A percentile compares a stretch with the other conserved stretches of the same genome.
These are phyloP conservation scores for Pollenia labialis DNA, from an alignment of 2,888 invertebrate species.

Conservation along the genomic window DNA sequence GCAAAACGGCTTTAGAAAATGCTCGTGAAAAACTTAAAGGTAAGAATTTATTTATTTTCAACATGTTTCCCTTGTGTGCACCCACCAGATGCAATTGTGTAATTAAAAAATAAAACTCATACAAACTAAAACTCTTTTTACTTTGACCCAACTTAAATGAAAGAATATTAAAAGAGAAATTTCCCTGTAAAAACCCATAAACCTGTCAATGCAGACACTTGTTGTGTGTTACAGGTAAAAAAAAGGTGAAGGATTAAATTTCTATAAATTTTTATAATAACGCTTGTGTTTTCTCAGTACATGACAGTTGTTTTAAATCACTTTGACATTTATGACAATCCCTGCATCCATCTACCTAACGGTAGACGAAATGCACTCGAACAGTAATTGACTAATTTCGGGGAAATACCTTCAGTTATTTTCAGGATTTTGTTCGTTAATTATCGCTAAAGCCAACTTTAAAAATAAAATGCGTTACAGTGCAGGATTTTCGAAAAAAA, in stretches of 20 bases:
- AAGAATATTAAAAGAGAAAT: conserved; percentile 6
- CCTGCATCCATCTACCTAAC: background rate
- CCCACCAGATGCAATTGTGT: conserved; percentile 11
- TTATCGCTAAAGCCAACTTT: too few species aligned
- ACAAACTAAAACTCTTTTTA: background rate
- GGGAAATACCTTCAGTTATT: conserved; percentile 46
- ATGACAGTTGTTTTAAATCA: too few species aligned
- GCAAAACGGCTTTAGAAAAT: conserved; percentile 79
- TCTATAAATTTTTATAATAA: too few species aligned
- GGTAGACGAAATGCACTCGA: background rate
- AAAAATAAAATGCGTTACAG: too few species aligned
- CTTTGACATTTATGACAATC: background rate
- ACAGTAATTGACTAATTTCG: conserved; percentile 57
- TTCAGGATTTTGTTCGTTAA: too few species aligned
- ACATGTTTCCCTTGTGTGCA: background rate
- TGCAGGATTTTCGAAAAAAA: too few species aligned
- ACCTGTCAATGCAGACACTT: conserved; percentile 41
- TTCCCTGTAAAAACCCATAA: conserved; percentile 63
- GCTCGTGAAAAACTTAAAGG: conserved; percentile 79
- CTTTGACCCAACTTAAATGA: background rate
- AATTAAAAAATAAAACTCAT: background rate
- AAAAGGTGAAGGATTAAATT: too few species aligned
- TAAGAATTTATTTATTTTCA: conserved; percentile 59
- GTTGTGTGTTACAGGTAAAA: background rate
- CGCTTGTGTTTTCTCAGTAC: too few species aligned